Base-by-base conservation (phyloP, 2,113 vertebrate genomes). In the Alaudala cheleensis region DNA sequence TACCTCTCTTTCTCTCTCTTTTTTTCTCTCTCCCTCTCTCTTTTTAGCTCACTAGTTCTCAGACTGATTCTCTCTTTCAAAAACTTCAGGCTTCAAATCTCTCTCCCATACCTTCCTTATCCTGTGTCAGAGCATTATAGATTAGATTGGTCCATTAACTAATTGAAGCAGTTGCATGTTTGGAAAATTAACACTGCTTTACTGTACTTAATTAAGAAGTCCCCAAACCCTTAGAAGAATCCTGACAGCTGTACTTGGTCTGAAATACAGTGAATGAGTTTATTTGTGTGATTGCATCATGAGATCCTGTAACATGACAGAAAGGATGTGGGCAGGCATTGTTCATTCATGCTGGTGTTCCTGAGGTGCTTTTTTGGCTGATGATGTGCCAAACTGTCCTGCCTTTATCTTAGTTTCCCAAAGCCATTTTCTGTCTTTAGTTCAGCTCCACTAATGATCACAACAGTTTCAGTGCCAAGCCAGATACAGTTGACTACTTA, bases 401-500 rank as follows among this genome's bases (percentile, higher is more conserved):
- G 33, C 39, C 11, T 86, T 86, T 80, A 23, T 71, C 25, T 79
- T 51, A 33, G 34, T 67, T 86, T 78, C 19, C 19, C 29, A 9
- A 50, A 53, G 5, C 2, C 14, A 50, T 86, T 89, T 93, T 70
- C 72, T 79, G 13, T 37, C 81, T 93, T 64, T 62, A 86, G 81
- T 87, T 88, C n/a, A 69, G 11, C 28, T 78, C 12, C 8, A 16
- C 18, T 58, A 64, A 83, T 47, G 65, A 86, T 86, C 39, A 24
- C 9, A 17, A 42, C 14, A 49, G 22, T 64, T 49, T 60, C 56
- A 69, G 72, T 69, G 90, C 90, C 95, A 96, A 83, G 72, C 15
- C 79, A 61, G 93, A 93, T 78, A 84, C n/a, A 39, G 49, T 39
- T 92, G 90, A 51, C 56, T 90, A 39, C 56, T 86, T 88, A n/a